Evolutionary conservation across 2,888 invertebrate genomes (phyloP).

Genomic region (Himalopsyche japonica): DNA sequence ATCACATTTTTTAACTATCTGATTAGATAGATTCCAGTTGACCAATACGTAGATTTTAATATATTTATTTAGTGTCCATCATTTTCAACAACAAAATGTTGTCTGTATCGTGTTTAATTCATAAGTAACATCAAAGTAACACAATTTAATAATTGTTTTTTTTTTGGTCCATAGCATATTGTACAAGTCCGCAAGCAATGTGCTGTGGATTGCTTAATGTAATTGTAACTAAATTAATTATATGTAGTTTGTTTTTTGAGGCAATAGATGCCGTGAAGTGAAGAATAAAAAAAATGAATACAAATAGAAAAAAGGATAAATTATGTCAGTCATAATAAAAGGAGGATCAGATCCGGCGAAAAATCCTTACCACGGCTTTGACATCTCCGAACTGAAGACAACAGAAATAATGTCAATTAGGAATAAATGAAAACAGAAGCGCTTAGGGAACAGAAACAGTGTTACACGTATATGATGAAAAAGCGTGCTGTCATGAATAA

Average conservation of each 20-base stretch:
- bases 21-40: no score
- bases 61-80: no score
- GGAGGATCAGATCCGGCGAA: background rate
- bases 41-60: no score
- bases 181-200: no score
- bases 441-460: background rate
- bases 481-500: background rate
- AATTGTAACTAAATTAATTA: no score
- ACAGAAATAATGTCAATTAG: background rate
- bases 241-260: background rate
- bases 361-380: background rate
- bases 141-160: no score
- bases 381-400: slow-evolving; percentile 1
- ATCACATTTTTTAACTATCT: no score
- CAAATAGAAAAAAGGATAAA: background rate
- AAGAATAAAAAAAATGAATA: background rate
- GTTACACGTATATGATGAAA: background rate
- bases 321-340: background rate
- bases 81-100: no score
- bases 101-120: no score
- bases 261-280: background rate
- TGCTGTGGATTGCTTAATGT: no score
- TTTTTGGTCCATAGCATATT: no score
- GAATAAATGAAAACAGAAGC: background rate
- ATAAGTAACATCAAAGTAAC: no score